Conservation (phyloP, 2,797 vertebrate species). For the Apodemus agrarius region DNA sequence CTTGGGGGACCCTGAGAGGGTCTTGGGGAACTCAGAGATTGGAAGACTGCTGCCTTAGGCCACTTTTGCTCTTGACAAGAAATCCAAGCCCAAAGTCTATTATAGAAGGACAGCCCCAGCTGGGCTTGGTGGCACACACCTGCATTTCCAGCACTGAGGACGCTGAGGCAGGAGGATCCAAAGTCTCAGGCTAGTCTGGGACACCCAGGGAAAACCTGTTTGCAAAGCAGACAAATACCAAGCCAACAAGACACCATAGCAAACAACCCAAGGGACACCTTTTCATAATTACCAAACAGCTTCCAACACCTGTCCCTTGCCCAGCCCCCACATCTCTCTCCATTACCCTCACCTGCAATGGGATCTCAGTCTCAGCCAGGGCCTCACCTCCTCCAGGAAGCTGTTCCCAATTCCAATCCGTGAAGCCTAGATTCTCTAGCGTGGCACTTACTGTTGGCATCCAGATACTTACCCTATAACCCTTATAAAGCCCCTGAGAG, state of each 20-base stretch:
- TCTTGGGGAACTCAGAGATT: not conserved
- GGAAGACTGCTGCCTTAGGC: not conserved
- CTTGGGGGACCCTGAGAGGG: not conserved
- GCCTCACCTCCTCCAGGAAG: not conserved
- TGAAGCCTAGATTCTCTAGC: not conserved
- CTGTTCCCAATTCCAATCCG: not conserved
- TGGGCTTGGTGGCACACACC: not conserved
- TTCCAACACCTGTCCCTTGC: not conserved
- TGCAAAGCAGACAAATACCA: not conserved
- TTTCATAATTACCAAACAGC: not conserved
- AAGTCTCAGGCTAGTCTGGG: not conserved
- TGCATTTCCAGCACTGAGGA: not conserved
- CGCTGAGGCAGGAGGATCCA: not conserved
- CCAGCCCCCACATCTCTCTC: not conserved
- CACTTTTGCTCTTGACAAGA: not conserved
- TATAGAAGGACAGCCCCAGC: not conserved
- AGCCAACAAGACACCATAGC: not conserved
- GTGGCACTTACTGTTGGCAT: not conserved
- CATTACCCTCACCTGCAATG: not conserved
- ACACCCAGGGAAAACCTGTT: not conserved
- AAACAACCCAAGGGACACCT: not conserved
- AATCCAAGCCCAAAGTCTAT: slow-evolving; percentile 13
- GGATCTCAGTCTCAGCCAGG: not conserved
- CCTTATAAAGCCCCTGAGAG: not conserved
- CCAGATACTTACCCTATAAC: not conserved